Percentiles rank a stretch among this genome's conserved stretches.
These are phyloP conservation scores for Alexandromys fortis DNA, from an alignment of 2,113 vertebrate species.

Conservation along the genomic window DNA sequence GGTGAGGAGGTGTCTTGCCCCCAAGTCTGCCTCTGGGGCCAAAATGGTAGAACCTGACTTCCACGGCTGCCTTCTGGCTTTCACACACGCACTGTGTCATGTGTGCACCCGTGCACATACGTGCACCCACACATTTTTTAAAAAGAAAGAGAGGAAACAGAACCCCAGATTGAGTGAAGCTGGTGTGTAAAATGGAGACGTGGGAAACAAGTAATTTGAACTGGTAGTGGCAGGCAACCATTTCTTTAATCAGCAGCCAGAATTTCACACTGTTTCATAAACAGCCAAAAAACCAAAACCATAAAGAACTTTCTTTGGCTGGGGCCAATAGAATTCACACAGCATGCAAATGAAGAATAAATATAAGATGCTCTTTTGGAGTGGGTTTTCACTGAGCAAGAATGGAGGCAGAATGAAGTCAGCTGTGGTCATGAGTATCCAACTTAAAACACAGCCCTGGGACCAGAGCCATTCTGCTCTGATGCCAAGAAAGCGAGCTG, in stretches of 20 bases:
- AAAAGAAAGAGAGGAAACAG: not conserved
- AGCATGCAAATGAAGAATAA: not conserved
- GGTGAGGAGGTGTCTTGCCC: not conserved
- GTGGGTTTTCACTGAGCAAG: not conserved
- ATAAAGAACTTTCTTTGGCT: not conserved
- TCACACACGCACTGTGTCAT: not conserved
- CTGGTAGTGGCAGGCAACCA: not conserved
- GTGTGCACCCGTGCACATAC: no score
- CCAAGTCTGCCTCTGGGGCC: no score
- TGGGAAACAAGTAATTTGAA: not conserved
- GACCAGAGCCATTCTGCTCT: not conserved
- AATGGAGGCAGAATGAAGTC: not conserved
- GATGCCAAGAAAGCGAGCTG: not conserved
- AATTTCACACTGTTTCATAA: constrained; percentile 24
- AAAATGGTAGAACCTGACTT: not conserved
- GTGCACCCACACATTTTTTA: not conserved
- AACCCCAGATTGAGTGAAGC: not conserved
- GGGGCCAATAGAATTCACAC: not conserved
- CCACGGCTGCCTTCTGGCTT: not conserved
- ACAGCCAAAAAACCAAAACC: not conserved
- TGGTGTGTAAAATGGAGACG: not conserved
- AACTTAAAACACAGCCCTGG: not conserved
- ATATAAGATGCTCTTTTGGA: not conserved
- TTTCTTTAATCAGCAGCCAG: constrained; percentile 18
- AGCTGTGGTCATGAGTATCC: not conserved